A percentile compares a stretch with the other conserved stretches of the same genome.
Conservation (phyloP, 1,140 invertebrate species). For the Platorchestia sp. region DNA sequence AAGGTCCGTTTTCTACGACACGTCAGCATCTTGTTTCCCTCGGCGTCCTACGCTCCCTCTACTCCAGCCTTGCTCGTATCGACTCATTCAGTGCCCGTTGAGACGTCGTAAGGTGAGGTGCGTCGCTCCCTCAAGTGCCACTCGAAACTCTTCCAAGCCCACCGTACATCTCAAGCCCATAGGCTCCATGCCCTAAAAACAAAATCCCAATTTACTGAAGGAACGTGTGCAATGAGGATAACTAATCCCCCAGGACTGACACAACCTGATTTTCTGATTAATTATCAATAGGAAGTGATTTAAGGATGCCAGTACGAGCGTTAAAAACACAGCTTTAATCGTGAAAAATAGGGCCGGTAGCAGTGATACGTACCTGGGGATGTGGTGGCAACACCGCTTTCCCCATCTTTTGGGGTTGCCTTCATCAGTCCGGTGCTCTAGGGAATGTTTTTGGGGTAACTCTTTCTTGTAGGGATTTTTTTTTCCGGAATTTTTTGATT, state of each 20-base stretch:
- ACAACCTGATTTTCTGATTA: neutral
- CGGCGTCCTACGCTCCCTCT: neutral
- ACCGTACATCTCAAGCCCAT: neutral
- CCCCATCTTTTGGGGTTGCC: no score
- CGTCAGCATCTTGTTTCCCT: neutral
- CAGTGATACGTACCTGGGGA: neutral
- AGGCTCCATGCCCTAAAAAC: neutral
- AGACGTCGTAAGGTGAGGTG: neutral
- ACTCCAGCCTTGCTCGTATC: neutral
- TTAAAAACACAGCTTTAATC: neutral
- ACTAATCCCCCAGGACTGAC: neutral
- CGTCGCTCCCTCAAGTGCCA: neutral
- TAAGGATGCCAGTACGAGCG: neutral
- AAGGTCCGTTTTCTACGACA: neutral
- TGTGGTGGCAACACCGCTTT: no score
- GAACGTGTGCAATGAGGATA: neutral
- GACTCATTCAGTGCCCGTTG: conserved; percentile 5
- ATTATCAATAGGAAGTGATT: neutral
- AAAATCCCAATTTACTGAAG: neutral
- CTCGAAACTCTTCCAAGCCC: neutral
- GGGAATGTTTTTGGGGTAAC: no score
- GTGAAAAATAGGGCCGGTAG: neutral
- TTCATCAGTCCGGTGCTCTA: no score
- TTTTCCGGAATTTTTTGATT: no score
- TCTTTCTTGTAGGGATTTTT: no score